Percentiles rank a stretch among this genome's conserved stretches.
phyloP scores from a whole-genome alignment of 1,140 invertebrate genomes.

The Drosophila nannoptera region DNA sequence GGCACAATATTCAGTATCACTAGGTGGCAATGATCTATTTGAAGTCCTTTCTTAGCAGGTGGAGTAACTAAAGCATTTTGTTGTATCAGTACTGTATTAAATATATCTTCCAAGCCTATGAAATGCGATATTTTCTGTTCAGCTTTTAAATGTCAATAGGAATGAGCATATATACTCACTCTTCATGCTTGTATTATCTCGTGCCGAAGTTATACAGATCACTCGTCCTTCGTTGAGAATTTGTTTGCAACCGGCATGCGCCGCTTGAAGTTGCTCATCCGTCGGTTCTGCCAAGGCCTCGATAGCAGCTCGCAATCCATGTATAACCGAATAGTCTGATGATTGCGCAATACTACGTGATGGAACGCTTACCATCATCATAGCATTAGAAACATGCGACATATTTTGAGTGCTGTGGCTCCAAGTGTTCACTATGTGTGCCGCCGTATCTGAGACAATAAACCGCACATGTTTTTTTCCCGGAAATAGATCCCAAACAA shows the following conservation, averaged over 20 bases:
- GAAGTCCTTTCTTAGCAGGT: conserved; percentile 82
- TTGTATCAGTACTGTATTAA: conserved; percentile 87
- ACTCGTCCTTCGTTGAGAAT: conserved; percentile 86
- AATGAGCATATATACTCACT: conserved; percentile 69
- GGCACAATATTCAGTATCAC: conserved; percentile 93
- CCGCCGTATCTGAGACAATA: conserved; percentile 89
- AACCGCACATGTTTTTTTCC: conserved; percentile 91
- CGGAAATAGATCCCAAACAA: conserved; percentile 97
- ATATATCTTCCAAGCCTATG: conserved; percentile 87
- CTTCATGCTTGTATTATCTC: conserved; percentile 90
- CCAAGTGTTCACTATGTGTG: conserved; percentile 91
- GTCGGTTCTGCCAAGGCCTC: conserved; percentile 91
- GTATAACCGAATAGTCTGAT: conserved; percentile 87
- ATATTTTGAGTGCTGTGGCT: conserved; percentile 89
- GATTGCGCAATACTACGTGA: conserved; percentile 79
- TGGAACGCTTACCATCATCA: conserved; percentile 86
- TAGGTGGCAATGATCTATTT: conserved; percentile 92
- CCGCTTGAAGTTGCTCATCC: conserved; percentile 82
- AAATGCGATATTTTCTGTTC: neutral
- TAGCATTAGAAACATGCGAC: conserved; percentile 87
- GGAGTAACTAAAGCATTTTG: conserved; percentile 88
- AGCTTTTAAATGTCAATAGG: no score
- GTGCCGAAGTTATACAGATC: conserved; percentile 92
- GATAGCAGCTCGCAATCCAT: conserved; percentile 92
- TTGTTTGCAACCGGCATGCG: conserved; percentile 50